phyloP scores from a whole-genome alignment of 2,797 vertebrate species.

The Sardinella longiceps region DNA sequence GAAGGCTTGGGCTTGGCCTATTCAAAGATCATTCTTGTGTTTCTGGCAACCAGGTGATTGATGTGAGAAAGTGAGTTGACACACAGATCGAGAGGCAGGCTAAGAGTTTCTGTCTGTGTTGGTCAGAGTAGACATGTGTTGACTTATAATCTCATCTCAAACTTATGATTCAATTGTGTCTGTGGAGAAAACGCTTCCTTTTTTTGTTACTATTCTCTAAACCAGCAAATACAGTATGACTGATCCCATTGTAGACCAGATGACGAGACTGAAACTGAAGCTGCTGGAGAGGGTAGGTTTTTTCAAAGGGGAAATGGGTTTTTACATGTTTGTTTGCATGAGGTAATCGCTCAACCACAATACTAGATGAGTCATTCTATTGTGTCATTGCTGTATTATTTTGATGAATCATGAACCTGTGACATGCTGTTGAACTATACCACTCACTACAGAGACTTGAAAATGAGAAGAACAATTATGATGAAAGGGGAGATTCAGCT shows the following conservation, averaged over 20 bases:
- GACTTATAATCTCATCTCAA: neutral
- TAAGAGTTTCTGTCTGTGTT: neutral
- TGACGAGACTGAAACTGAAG: constrained; percentile 77
- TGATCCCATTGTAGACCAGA: constrained; percentile 74
- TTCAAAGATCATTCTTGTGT: constrained; percentile 36
- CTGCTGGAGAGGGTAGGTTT: constrained; percentile 80
- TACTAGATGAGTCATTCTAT: neutral
- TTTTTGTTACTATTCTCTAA: neutral
- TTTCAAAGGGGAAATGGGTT: neutral
- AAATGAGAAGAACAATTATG: constrained; percentile 71
- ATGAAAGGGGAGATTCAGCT: constrained; percentile 62
- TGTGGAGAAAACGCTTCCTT: neutral
- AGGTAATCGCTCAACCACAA: neutral
- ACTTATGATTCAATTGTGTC: neutral
- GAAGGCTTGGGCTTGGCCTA: constrained; percentile 28
- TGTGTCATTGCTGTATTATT: neutral
- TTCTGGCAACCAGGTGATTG: constrained; percentile 49
- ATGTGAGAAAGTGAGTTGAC: constrained; percentile 10
- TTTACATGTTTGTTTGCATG: neutral
- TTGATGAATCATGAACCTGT: neutral
- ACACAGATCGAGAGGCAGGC: constrained; percentile 5
- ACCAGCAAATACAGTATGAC: constrained; percentile 64
- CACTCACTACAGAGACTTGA: constrained; percentile 74
- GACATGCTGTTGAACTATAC: neutral
- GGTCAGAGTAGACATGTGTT: too few relatives aligned